Evolutionary conservation across 2,113 vertebrate species (phyloP), one percentile per base, ranked within the genome.

Genomic region (Pedetes capensis): DNA sequence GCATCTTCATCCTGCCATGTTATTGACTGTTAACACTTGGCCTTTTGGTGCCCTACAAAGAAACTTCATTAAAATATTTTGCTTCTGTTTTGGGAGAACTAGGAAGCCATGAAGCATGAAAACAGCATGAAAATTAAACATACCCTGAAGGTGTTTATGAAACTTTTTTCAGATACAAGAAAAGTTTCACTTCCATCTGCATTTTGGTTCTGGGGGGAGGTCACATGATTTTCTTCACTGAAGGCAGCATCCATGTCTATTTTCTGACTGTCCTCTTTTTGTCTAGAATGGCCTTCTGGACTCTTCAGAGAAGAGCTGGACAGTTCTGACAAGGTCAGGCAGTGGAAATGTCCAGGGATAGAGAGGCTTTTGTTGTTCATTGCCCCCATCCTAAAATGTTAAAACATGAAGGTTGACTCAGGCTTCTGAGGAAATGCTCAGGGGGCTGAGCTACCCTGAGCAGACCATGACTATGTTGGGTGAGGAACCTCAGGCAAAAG

Each of bases 41-140:
- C 0, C 53, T 95, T 83, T 87, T 25, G 5, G 51, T 76, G 53
- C 51, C 75, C 51, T 57, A 76, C 94, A 81, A 95, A 89, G 76
- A 82, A 94, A 93, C 57, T 29, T 76, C 22, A 95, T 94, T 91
- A 91, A 94, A 89, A 84, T 96, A 94, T 91, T 79, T 83, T 69
- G 83, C 87, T 96, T 97, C 93, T 96, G 87, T 96, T 95, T 96
- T 95, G 74, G 75, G 83, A 84, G 64, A 96, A 88, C n/a, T 82
- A 84, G 68, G 82, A 97, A 93, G 32, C 74, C 11, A 2, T 93
- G 86, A 95, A 97, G 64, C 51, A 78, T 93, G 82, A 87, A 96
- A 95, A 86, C 64, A 85, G 9, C 51, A 87, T 86, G 55, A 85
- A 94, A 95, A 91, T 95, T 57, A 89, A 96, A 95, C 37, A 91